Conservation (phyloP, 35 echinoderm and acorn worm species). For the Apostichopus californicus region DNA sequence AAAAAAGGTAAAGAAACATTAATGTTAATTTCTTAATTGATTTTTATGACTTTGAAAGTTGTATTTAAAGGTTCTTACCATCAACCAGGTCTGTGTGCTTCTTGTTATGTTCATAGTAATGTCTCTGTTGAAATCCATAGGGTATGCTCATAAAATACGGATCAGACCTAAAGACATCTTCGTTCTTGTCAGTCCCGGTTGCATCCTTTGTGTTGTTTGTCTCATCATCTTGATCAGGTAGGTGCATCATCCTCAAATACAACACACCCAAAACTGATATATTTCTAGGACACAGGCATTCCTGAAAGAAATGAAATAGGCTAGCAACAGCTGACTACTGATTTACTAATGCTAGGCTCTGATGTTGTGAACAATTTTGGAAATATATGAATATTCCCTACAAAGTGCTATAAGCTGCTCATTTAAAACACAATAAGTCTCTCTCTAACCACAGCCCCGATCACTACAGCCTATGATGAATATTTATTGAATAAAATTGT, state of each 20-base stretch:
- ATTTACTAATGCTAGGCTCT: too few relatives aligned
- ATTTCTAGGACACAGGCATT: not conserved
- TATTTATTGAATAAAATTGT: too few relatives aligned
- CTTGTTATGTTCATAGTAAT: slow-evolving; percentile 18
- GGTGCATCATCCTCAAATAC: not conserved
- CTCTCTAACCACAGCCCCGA: too few relatives aligned
- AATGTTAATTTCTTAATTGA: not conserved
- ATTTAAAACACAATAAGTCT: too few relatives aligned
- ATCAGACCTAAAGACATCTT: not conserved
- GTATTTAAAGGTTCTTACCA: not conserved
- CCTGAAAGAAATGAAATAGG: not conserved
- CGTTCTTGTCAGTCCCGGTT: not conserved
- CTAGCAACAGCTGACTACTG: not conserved
- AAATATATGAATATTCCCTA: too few relatives aligned
- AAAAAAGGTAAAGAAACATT: not conserved
- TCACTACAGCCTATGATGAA: too few relatives aligned
- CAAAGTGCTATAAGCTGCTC: too few relatives aligned
- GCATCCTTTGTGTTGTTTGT: not conserved
- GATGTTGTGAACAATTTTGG: too few relatives aligned
- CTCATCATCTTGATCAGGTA: not conserved
- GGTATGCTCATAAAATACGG: slow-evolving; percentile 37
- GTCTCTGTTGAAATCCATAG: slow-evolving; percentile 25
- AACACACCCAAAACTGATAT: not conserved
- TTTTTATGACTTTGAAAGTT: not conserved
- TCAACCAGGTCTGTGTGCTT: slow-evolving; percentile 38